A percentile compares a stretch with the other conserved stretches of the same genome.
phyloP scores from a whole-genome alignment of 2,888 invertebrate genomes.

The Dryadula phaetusa region DNA sequence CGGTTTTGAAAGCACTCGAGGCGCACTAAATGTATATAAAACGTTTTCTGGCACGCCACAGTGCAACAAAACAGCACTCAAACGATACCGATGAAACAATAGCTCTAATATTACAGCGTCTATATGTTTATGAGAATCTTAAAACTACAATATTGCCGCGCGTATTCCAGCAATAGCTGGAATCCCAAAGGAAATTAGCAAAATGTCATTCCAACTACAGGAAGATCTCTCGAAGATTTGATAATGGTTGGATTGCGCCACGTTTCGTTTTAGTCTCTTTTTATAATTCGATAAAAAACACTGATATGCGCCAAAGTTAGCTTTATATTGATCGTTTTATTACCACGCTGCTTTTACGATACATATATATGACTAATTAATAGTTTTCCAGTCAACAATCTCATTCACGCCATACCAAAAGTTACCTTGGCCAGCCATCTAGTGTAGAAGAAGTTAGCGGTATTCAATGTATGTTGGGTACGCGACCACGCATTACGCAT shows the following conservation, averaged over 20 bases:
- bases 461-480: constrained; percentile 40
- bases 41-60: constrained; percentile 4
- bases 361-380: background rate
- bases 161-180: too few species aligned
- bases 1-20: constrained; percentile 14
- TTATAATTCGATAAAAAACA: constrained; percentile 32
- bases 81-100: constrained; percentile 18
- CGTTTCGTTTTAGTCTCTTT: constrained; percentile 18
- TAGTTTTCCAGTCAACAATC: background rate
- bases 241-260: constrained; percentile 1
- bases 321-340: background rate
- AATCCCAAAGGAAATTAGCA: constrained; percentile 31
- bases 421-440: constrained; percentile 26
- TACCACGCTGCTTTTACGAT: background rate
- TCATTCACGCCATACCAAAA: constrained; percentile 14
- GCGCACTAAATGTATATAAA: constrained; percentile 1
- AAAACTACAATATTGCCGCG: background rate
- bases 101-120: constrained; percentile 9
- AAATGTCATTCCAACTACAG: constrained; percentile 14
- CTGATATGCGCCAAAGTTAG: constrained; percentile 13
- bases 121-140: constrained; percentile 9
- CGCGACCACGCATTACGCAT: constrained; percentile 30
- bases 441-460: constrained; percentile 29
- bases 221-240: constrained; percentile 5
- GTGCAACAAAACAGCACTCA: background rate